These are phyloP conservation scores for Hylia prasina DNA, from an alignment of 2,113 vertebrate genomes.

Conservation along the genomic window DNA sequence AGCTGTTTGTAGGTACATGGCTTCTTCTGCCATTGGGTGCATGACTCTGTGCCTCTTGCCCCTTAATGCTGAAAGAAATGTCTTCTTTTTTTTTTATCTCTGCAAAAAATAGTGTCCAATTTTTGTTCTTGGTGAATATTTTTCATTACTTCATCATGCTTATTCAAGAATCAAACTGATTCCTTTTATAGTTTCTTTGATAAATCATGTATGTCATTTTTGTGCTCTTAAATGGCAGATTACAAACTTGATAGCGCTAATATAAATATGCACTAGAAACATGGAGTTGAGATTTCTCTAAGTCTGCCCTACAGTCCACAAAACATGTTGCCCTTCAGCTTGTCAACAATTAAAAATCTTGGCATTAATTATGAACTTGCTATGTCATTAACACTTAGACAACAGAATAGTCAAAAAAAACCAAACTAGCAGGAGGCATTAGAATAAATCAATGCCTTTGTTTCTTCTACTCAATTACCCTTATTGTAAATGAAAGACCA, in stretches of 20 bases:
- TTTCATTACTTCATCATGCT: neutral
- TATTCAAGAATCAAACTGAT: neutral
- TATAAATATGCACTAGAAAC: neutral
- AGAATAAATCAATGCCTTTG: neutral
- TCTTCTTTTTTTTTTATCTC: neutral
- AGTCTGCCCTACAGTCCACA: neutral
- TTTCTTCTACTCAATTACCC: slow-evolving; percentile 5
- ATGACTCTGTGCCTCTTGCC: neutral
- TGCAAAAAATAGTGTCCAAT: neutral
- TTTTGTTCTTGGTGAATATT: neutral
- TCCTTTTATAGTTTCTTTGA: neutral
- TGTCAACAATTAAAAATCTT: neutral
- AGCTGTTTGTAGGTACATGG: neutral
- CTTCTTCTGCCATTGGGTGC: neutral
- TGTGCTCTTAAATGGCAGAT: neutral
- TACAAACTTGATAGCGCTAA: neutral
- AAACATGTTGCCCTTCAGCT: neutral
- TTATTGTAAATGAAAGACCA: neutral
- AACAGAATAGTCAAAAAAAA: neutral
- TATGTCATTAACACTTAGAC: neutral
- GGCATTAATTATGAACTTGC: neutral
- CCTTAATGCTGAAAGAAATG: neutral
- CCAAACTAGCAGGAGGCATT: neutral
- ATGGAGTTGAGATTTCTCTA: neutral
- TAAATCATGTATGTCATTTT: neutral